Base-by-base conservation (phyloP, 2,797 vertebrate genomes). In the Catharus ustulatus region DNA sequence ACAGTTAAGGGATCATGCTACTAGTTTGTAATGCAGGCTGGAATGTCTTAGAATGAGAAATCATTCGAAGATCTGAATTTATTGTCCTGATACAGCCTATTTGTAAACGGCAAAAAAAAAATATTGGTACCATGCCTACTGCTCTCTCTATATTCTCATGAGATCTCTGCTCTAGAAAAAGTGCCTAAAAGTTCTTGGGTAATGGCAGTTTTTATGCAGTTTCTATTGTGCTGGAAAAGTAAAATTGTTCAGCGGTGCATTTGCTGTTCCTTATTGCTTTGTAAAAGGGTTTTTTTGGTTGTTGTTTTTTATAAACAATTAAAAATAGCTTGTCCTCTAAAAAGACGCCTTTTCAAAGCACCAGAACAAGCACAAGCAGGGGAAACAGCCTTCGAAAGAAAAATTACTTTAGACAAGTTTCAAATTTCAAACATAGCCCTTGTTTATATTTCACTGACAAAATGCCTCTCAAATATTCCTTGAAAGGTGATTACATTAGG, bases 391-490 rank as follows among this genome's bases (percentile, higher is more conserved):
- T 87, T 84, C 78, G 80, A 91, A 95, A 86, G 69, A 87, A 93
- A 96, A 90, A 95, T 89, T 32, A 93, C 88, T 91, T 92, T 77
- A 85, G 95, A 90, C 90, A 93, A 94, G 96, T 95, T 96, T 96
- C 62, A 8, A 94, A 96, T 97, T 97, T 96, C 96, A 96, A 93
- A 96, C 76, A 74, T 32, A 79, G 91, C 32, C 77, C 94, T 93
- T 96, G 96, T 97, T 97, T 97, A 97, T 84, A 92, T 94, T 87
- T 88, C 84, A 82, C 95, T 96, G 96, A 96, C 96, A 96, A 95
- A 96, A 96, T 49, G 93, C 87, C 94, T 96, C 93, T 96, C 96
- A 92, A 77, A 93, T 92, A 94, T 75, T 95, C 74, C 91, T 92
- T 89, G 96, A 91, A 92, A 96, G 90, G 91, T 95, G 96, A 96